These are phyloP conservation scores for Tenebrosternarchus preto DNA, from an alignment of 2,113 vertebrate genomes.

Conservation along the genomic window DNA sequence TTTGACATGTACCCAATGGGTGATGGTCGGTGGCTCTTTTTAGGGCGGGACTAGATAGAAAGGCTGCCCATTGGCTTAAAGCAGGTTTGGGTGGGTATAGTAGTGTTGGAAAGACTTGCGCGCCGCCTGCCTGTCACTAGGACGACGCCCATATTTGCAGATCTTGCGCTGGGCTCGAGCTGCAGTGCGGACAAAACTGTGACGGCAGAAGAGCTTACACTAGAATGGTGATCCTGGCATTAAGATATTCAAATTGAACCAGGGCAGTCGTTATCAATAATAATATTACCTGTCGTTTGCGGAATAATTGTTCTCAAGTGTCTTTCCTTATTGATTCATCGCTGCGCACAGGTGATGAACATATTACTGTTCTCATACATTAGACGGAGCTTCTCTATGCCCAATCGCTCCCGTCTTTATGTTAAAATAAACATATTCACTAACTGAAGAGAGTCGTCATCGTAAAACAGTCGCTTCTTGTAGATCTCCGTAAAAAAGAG, in stretches of 20 bases:
- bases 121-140: constrained; percentile 19
- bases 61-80: constrained; percentile 39
- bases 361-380: neutral
- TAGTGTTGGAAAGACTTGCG: neutral
- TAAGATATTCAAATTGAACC: too few species aligned
- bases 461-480: too few species aligned
- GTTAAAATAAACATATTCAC: too few species aligned
- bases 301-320: neutral
- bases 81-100: constrained; percentile 33
- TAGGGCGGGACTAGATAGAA: neutral
- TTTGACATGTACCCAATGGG: constrained; percentile 45
- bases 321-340: neutral
- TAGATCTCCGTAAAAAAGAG: too few species aligned
- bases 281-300: neutral
- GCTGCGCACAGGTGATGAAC: neutral
- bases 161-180: constrained; percentile 46
- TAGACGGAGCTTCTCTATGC: neutral
- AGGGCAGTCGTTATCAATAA: neutral
- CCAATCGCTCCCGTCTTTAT: neutral
- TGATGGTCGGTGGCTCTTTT: constrained; percentile 1
- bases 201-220: neutral
- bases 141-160: constrained; percentile 50
- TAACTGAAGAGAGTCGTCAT: too few species aligned
- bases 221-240: too few species aligned
- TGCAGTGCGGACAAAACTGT: constrained; percentile 78